Percentiles rank a stretch among this genome's conserved stretches.
Conservation (phyloP, 2,113 vertebrate genomes). For the Tamias sibiricus region DNA sequence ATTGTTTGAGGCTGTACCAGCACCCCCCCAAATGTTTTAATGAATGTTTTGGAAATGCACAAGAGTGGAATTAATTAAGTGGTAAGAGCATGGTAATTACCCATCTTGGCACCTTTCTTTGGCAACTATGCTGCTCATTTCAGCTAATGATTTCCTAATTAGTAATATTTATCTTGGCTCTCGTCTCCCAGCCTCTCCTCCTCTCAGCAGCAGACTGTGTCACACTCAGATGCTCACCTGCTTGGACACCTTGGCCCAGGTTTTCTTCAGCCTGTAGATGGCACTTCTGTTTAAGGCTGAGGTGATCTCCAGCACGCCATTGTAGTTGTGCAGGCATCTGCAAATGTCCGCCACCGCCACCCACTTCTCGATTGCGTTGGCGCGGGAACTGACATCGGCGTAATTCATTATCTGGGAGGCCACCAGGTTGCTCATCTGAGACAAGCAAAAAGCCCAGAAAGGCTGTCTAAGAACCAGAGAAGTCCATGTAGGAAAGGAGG, state of each 20-base stretch:
- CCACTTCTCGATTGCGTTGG: conserved; percentile 98
- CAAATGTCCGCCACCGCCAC: conserved; percentile 98
- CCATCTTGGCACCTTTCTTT: conserved; percentile 48
- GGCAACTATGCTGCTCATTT: conserved; percentile 34
- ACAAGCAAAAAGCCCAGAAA: conserved; percentile 23
- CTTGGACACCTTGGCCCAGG: conserved; percentile 98
- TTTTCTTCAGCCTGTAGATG: conserved; percentile 99
- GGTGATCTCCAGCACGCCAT: conserved; percentile 97
- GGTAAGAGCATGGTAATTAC: conserved; percentile 51
- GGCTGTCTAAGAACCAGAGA: background rate
- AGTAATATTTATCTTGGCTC: background rate
- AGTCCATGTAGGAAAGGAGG: background rate
- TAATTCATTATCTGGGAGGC: conserved; percentile 99
- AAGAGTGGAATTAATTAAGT: conserved; percentile 50
- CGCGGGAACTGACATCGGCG: conserved; percentile 93
- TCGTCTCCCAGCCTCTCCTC: background rate
- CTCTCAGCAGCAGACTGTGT: background rate
- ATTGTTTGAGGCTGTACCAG: background rate
- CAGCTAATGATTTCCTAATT: conserved; percentile 44
- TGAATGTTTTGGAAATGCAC: conserved; percentile 32
- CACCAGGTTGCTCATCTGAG: conserved; percentile 99
- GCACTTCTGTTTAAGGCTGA: conserved; percentile 99
- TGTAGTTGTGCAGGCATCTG: conserved; percentile 98
- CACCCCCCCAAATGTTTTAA: background rate
- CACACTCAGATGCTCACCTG: conserved; percentile 87